Base-by-base conservation (phyloP, 2,797 vertebrate genomes). In the Rhadinocentrus ornatus region DNA sequence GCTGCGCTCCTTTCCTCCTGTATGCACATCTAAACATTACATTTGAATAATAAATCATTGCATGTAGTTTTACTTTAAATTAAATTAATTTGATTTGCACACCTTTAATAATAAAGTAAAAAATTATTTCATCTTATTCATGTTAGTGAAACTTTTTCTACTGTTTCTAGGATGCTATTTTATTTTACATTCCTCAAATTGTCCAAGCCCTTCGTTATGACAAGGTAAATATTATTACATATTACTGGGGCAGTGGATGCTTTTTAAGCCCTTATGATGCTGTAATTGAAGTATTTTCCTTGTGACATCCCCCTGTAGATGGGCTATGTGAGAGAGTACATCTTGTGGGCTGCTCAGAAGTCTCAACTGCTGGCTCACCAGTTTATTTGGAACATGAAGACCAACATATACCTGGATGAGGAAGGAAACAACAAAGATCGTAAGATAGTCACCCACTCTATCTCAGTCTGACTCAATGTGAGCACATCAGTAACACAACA, bases 331-430 rank as follows among this genome's bases (percentile, higher is more conserved):
- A 94, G 97, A 64, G 97, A 99, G 85, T 99, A 99, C 85, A 98
- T 99, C 87, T 88, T 99, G 54, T 98, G 97, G 96, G 97, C 97
- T 0, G 97, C 97, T 52, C 93, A 97, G 86, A 98, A 96, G 87
- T 99, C 97, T 62, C 97, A 99, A 91, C 96, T 99, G 3, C 89
- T 99, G 86, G 97, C 97, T 56, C 97, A 99, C 82, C 97, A 99
- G 44, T 99, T 99, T 83, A 98, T 99, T 87, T 99, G 97, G 97
- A 99, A 99, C 91, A 99, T 99, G 97, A 98, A 99, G 88, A 99
- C 97, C 8, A 99, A 99, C 89, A 96, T 97, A 75, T 99, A 88
- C 85, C 77, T 96, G 62, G 97, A 98, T 15, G 97, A 99, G 76
- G 97, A 99, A 81, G 97, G 90, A 39, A 95, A 95, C 81, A 95